phyloP scores from a whole-genome alignment of 2,797 vertebrate genomes.

The Leucoraja ocellata region DNA sequence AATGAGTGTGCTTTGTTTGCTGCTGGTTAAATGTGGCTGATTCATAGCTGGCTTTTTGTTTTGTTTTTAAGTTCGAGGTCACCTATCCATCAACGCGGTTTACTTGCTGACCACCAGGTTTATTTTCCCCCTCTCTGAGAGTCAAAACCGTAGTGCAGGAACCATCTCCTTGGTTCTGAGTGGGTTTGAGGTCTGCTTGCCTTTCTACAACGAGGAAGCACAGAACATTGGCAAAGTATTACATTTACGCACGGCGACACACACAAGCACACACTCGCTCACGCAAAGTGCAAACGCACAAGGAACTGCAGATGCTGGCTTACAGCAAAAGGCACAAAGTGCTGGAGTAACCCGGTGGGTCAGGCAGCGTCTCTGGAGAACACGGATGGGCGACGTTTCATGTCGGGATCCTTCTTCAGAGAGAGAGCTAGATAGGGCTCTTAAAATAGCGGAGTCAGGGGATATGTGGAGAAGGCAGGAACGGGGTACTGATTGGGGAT shows the following conservation, averaged over 20 bases:
- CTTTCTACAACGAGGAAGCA: slow-evolving; percentile 62
- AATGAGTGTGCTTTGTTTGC: slow-evolving; percentile 25
- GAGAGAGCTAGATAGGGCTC: too few species aligned
- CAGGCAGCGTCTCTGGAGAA: too few species aligned
- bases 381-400: too few species aligned
- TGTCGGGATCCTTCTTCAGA: too few species aligned
- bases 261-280: background rate
- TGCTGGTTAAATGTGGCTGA: background rate
- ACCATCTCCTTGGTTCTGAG: slow-evolving; percentile 19
- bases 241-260: background rate
- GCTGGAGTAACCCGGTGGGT: too few species aligned
- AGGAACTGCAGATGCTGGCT: too few species aligned
- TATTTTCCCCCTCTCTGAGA: background rate
- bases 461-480: too few species aligned
- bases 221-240: slow-evolving; percentile 62
- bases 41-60: slow-evolving; percentile 9
- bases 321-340: too few species aligned
- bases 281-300: too few species aligned
- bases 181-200: slow-evolving; percentile 44
- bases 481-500: too few species aligned
- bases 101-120: background rate
- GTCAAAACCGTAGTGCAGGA: slow-evolving; percentile 27
- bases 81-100: background rate
- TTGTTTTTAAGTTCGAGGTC: slow-evolving; percentile 4
- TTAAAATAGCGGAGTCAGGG: too few species aligned